Percentiles rank a stretch among this genome's conserved stretches.
These are phyloP conservation scores for Zosterops japonicus DNA, from an alignment of 2,113 vertebrate species.

Conservation along the genomic window DNA sequence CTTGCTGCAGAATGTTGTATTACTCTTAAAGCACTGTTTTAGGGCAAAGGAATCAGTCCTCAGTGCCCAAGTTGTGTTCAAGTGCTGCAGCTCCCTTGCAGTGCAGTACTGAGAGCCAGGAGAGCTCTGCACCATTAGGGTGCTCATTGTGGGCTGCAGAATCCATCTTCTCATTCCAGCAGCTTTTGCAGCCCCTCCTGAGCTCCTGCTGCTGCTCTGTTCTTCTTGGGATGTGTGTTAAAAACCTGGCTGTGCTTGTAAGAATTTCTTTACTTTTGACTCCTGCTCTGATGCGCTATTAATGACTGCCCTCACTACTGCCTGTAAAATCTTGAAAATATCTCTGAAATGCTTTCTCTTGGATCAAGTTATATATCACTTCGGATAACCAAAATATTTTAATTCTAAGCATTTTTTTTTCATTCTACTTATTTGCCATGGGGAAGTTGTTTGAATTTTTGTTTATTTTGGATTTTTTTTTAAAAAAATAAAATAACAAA, in stretches of 20 bases:
- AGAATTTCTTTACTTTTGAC: neutral
- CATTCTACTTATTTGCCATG: neutral
- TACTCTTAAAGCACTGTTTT: neutral
- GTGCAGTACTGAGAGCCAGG: fast-evolving
- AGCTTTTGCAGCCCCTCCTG: neutral
- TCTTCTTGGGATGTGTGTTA: neutral
- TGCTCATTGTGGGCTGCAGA: neutral
- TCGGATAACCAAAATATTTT: neutral
- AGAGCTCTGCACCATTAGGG: neutral
- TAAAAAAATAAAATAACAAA: neutral
- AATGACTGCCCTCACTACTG: neutral
- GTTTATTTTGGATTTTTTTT: neutral
- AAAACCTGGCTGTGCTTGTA: neutral
- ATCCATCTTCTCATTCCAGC: neutral
- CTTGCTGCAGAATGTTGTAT: neutral
- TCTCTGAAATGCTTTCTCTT: neutral
- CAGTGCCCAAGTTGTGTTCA: neutral
- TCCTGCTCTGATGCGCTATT: neutral
- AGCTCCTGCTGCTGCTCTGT: neutral
- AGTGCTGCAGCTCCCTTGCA: neutral
- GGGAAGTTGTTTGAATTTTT: neutral
- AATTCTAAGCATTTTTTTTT: neutral
- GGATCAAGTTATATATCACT: neutral
- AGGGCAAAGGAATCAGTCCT: neutral
- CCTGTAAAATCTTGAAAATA: neutral